phyloP scores from a whole-genome alignment of 2,797 vertebrate genomes.

The Malacoraja senta region DNA sequence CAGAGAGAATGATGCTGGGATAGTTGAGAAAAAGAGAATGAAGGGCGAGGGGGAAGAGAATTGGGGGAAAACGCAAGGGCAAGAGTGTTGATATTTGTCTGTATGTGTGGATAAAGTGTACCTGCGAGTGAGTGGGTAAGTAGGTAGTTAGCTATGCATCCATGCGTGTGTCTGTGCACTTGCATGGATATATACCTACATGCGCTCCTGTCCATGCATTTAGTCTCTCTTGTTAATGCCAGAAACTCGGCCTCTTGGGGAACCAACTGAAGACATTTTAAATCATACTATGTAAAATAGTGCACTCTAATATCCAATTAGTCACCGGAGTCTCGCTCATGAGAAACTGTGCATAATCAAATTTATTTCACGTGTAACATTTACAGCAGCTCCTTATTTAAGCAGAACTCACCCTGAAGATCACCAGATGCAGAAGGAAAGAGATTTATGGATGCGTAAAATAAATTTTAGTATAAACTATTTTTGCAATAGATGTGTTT shows the following conservation, averaged over 20 bases:
- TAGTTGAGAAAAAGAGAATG: too few species aligned
- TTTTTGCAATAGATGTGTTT: background rate
- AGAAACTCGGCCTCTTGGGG: background rate
- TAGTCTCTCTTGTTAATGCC: background rate
- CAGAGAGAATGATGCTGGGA: too few species aligned
- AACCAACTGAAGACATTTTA: background rate
- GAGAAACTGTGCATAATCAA: background rate
- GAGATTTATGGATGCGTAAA: background rate
- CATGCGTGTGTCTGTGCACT: too few species aligned
- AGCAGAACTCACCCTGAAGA: background rate
- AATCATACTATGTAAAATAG: background rate
- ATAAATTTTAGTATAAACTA: background rate
- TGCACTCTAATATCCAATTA: background rate
- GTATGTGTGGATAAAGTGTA: too few species aligned
- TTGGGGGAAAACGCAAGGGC: too few species aligned
- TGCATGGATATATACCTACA: too few species aligned
- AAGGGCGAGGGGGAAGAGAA: too few species aligned
- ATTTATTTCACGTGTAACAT: background rate
- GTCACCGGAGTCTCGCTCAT: background rate
- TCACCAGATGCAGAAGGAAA: background rate
- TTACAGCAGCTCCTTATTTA: background rate
- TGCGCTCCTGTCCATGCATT: too few species aligned
- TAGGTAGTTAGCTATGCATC: too few species aligned
- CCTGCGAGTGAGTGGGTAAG: too few species aligned
- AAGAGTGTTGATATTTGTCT: too few species aligned